Base-by-base conservation (phyloP, 2,888 invertebrate species). In the Mactromeris polynyma region DNA sequence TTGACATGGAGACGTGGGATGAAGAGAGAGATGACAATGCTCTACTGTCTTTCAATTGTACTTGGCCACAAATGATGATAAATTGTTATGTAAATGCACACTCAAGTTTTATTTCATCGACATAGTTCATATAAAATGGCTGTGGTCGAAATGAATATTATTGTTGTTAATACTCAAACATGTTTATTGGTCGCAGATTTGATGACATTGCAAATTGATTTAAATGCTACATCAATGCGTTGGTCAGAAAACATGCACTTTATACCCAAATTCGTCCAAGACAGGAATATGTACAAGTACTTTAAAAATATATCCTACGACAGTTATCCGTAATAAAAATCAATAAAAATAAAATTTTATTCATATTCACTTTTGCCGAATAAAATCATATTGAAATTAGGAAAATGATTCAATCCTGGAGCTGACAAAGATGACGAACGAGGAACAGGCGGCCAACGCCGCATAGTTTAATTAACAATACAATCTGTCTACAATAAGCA, bases 51-150 rank as follows among this genome's bases (percentile, higher is more conserved):
- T 80, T 54, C 42, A 69, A 58, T 64, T 36, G 69, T 80, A 82
- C 21, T 19, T 38, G 31, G 26, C 79, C 87, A 79, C 64, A 83
- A 79, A 64, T 78, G n/a, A 82, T 79, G 83, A 86, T 83, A 64
- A 87, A 87, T 87, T 46, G 40, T 83, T 83, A 83, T 87, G 83
- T 79, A 86, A 86, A 81, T 86, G 51, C 40, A 54, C 36, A 73
- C 73, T 73, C 73, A 2, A 73, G 2, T 73, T 73, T 64, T 64
- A 64, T 64, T 64, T n/a, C 26, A 26, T 7, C 58, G 17, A 26
- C 26, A 26, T n/a, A 64, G 58, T 64, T 64, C n/a, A 64, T 64
- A n/a, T 58, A n/a, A 58, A 58, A 58, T 19, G 58, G 19, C 21
- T 64, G 58, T 64, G 58, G 58, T 64, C n/a, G n/a, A 17, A 64